A percentile compares a stretch with the other conserved stretches of the same genome.
These are phyloP conservation scores for Neoscelio sp. DNA, from an alignment of 2,888 invertebrate species.

Conservation along the genomic window DNA sequence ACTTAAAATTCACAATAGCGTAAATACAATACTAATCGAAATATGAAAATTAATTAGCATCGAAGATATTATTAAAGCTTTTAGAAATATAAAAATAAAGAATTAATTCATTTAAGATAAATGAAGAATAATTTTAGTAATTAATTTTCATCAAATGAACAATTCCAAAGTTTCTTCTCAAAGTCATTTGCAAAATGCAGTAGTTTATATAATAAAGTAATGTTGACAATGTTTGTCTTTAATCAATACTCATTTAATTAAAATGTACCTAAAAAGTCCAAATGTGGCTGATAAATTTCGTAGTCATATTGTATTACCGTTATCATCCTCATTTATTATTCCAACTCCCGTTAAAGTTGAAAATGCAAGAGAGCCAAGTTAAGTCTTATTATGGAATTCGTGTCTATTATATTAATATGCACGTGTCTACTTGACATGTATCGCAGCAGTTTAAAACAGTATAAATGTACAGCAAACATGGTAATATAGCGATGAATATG, in stretches of 20 bases:
- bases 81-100: no score
- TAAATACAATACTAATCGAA: no score
- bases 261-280: conserved; percentile 17
- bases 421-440: conserved; percentile 47
- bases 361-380: conserved; percentile 19
- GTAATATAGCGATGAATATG: conserved; percentile 57
- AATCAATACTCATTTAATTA: conserved; percentile 30
- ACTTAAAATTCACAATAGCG: no score
- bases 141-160: no score
- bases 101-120: no score
- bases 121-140: no score
- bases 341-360: conserved; percentile 8
- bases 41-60: no score
- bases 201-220: neutral
- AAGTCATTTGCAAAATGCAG: no score
- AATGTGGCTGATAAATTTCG: conserved; percentile 10
- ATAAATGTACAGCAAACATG: conserved; percentile 40
- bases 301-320: conserved; percentile 15
- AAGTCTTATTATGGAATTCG: conserved; percentile 32
- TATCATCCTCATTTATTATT: conserved; percentile 22
- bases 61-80: no score
- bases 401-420: conserved; percentile 55
- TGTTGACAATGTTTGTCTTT: conserved; percentile 7
- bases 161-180: no score
- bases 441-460: conserved; percentile 49